These are phyloP conservation scores for Archaeoteleia sp. DNA, from an alignment of 2,888 invertebrate species.

Conservation along the genomic window DNA sequence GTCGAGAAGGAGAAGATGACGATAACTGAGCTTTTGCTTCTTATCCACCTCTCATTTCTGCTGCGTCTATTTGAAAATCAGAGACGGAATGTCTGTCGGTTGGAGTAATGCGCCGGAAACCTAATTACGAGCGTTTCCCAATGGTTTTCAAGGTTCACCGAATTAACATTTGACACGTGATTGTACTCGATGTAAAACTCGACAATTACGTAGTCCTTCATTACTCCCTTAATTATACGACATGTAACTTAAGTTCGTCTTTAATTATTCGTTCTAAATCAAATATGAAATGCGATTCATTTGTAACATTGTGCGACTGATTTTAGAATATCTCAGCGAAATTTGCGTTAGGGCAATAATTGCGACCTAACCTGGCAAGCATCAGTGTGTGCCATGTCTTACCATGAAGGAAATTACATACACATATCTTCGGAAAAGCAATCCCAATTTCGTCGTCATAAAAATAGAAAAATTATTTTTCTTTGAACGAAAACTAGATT, in stretches of 20 bases:
- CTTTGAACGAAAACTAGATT: too few relatives aligned
- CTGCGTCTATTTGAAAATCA: constrained; percentile 25
- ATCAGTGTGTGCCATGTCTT: too few relatives aligned
- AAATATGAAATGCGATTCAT: constrained; percentile 2
- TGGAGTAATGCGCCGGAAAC: constrained; percentile 33
- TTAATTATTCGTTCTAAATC: constrained; percentile 8
- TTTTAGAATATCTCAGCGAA: too few relatives aligned
- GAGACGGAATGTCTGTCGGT: constrained; percentile 18
- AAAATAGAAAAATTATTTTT: too few relatives aligned
- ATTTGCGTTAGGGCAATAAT: too few relatives aligned
- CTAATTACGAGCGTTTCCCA: constrained; percentile 33
- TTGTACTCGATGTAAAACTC: constrained; percentile 22
- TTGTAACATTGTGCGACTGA: neutral
- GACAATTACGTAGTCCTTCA: constrained; percentile 24
- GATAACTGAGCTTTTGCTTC: constrained; percentile 23
- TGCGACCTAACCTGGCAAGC: too few relatives aligned
- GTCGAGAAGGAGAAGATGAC: constrained; percentile 13
- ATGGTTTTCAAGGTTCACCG: constrained; percentile 39
- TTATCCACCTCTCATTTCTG: constrained; percentile 17
- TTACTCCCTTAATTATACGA: constrained; percentile 11
- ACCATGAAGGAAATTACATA: too few relatives aligned
- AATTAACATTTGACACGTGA: constrained; percentile 46
- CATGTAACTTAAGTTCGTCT: constrained; percentile 10
- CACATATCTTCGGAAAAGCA: too few relatives aligned
- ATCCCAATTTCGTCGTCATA: too few relatives aligned